A percentile compares a stretch with the other conserved stretches of the same genome.
phyloP scores from a whole-genome alignment of 2,888 invertebrate genomes.

The Mesorhabditis belari region DNA sequence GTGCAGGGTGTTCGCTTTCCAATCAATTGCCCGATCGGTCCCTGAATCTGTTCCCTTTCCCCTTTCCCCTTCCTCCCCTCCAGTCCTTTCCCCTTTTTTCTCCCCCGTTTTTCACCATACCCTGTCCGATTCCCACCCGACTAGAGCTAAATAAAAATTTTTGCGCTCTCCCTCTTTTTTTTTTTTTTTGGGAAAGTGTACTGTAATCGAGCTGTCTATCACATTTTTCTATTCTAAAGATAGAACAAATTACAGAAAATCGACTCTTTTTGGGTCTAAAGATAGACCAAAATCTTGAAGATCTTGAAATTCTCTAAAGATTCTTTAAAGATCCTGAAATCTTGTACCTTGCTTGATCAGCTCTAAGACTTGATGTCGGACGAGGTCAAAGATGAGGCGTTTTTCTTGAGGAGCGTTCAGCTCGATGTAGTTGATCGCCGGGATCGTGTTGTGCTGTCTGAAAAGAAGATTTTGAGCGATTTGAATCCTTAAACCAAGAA shows the following conservation, averaged over 20 bases:
- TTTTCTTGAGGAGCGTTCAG: conserved; percentile 12
- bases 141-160: no score
- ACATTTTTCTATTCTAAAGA: no score
- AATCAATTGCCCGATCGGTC: background rate
- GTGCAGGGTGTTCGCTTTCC: background rate
- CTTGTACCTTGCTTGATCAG: conserved; percentile 13
- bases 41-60: background rate
- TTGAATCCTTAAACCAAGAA: no score
- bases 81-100: background rate
- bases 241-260: no score
- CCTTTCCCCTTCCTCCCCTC: background rate
- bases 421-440: conserved; percentile 6
- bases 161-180: background rate
- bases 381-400: conserved; percentile 8
- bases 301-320: no score
- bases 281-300: no score
- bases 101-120: no score
- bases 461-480: background rate
- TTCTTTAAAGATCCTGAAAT: no score
- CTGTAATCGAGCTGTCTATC: no score
- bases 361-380: conserved; percentile 14
- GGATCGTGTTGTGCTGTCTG: conserved; percentile 1
- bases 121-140: no score
- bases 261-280: no score
- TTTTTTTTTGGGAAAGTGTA: no score